Percentiles rank a stretch among this genome's conserved stretches.
phyloP scores from a whole-genome alignment of 2,113 vertebrate species.

The Heterochromis multidens region DNA sequence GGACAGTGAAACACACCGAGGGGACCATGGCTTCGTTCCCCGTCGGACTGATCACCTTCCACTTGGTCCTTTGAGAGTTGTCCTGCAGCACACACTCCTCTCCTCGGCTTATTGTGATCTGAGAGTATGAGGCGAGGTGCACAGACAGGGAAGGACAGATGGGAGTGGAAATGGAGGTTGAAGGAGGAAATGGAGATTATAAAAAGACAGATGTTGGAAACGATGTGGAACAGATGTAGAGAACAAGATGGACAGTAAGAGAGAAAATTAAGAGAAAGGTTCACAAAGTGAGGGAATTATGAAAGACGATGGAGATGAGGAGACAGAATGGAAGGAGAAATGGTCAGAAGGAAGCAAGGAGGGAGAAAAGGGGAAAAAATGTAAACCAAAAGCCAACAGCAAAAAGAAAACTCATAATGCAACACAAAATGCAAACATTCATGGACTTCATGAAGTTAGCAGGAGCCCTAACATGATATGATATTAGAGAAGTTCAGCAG shows the following conservation, averaged over 20 bases:
- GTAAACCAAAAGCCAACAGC: constrained; percentile 28
- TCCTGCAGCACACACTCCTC: constrained; percentile 98
- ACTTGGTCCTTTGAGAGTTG: constrained; percentile 95
- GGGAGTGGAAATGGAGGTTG: neutral
- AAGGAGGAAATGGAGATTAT: neutral
- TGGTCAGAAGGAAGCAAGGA: neutral
- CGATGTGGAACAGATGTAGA: neutral
- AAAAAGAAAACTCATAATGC: constrained; percentile 15
- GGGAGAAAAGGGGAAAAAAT: neutral
- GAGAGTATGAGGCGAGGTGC: neutral
- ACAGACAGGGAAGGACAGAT: neutral
- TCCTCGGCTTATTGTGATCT: constrained; percentile 93
- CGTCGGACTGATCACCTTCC: constrained; percentile 96
- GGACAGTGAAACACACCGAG: constrained; percentile 92
- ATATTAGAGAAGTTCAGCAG: neutral
- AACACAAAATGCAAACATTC: constrained; percentile 42
- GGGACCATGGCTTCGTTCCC: constrained; percentile 99
- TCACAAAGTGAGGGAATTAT: neutral
- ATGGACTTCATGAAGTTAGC: constrained; percentile 44
- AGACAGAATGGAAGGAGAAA: neutral
- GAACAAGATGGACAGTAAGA: neutral
- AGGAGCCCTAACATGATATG: constrained; percentile 9
- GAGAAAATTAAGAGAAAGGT: neutral
- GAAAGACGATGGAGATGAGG: neutral
- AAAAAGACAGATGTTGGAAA: neutral